phyloP scores from a whole-genome alignment of 1,140 invertebrate genomes.

The Polypedilum pembai region DNA sequence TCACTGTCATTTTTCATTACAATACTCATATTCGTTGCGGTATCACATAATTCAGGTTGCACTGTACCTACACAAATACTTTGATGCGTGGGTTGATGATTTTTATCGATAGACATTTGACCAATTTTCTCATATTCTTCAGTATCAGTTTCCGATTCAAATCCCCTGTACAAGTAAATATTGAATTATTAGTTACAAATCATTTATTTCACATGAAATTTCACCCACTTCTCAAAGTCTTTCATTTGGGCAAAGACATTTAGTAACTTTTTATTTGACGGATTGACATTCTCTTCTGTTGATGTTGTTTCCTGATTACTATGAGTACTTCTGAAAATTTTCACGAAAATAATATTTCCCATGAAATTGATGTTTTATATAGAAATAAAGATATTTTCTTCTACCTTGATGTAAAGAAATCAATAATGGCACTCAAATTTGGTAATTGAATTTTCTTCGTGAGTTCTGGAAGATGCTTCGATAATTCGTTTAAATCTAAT shows the following conservation, averaged over 20 bases:
- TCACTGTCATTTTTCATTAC: neutral
- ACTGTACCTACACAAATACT: neutral
- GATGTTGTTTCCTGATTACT: slow-evolving; percentile 12
- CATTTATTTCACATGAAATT: neutral
- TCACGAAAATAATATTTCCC: neutral
- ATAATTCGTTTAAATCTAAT: slow-evolving; percentile 62
- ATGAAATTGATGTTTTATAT: neutral
- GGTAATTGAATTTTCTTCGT: slow-evolving; percentile 44
- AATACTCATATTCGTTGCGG: slow-evolving; percentile 6
- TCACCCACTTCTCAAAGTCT: slow-evolving; percentile 4
- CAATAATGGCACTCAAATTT: slow-evolving; percentile 60
- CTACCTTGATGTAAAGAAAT: slow-evolving; percentile 55
- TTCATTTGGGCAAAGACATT: slow-evolving; percentile 23
- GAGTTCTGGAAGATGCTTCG: slow-evolving; percentile 55
- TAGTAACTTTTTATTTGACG: neutral
- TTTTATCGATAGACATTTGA: slow-evolving; percentile 50
- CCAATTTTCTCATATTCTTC: slow-evolving; percentile 75
- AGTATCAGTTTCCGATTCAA: slow-evolving; percentile 72
- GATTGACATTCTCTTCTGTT: neutral
- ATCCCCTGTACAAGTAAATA: slow-evolving; percentile 47
- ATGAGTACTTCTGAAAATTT: slow-evolving; percentile 5
- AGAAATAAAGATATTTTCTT: slow-evolving; percentile 31
- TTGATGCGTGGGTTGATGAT: slow-evolving; percentile 34
- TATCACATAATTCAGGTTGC: slow-evolving; percentile 6
- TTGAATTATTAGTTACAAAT: neutral